Evolutionary conservation across 2,797 vertebrate genomes (phyloP).

Genomic region (Macropodus opercularis): DNA sequence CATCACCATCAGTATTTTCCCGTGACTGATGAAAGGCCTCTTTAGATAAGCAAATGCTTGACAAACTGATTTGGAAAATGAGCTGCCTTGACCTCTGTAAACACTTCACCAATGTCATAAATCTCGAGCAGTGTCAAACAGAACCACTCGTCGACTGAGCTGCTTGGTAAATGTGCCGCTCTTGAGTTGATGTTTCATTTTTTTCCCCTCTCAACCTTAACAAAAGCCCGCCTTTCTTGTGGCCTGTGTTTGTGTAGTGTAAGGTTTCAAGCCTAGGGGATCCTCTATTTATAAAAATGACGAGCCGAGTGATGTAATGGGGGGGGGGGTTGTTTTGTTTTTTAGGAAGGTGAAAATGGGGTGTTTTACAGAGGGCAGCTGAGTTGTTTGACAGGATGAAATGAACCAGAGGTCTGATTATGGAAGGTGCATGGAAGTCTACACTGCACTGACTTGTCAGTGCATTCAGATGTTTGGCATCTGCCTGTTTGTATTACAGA

Average conservation of each 20-base stretch:
- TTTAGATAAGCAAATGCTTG: constrained; percentile 77
- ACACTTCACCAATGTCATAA: constrained; percentile 74
- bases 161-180: constrained; percentile 54
- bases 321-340: too few species aligned
- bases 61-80: constrained; percentile 78
- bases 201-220: constrained; percentile 64
- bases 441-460: constrained; percentile 55
- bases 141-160: constrained; percentile 61
- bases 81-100: constrained; percentile 75
- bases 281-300: constrained; percentile 86
- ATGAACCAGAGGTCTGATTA: constrained; percentile 81
- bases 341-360: constrained; percentile 82
- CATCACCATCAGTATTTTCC: constrained; percentile 19
- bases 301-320: constrained; percentile 88
- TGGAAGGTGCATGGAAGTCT: constrained; percentile 57
- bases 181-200: constrained; percentile 61
- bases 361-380: constrained; percentile 83
- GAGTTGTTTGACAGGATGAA: constrained; percentile 79
- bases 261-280: constrained; percentile 85
- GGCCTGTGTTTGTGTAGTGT: constrained; percentile 88
- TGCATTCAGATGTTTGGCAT: constrained; percentile 62
- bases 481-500: constrained; percentile 64
- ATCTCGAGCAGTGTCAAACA: constrained; percentile 77
- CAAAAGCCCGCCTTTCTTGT: constrained; percentile 87
- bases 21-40: constrained; percentile 69